Base-by-base conservation (phyloP, 2,888 invertebrate genomes). In the Venustoraphidia nigricollis region DNA sequence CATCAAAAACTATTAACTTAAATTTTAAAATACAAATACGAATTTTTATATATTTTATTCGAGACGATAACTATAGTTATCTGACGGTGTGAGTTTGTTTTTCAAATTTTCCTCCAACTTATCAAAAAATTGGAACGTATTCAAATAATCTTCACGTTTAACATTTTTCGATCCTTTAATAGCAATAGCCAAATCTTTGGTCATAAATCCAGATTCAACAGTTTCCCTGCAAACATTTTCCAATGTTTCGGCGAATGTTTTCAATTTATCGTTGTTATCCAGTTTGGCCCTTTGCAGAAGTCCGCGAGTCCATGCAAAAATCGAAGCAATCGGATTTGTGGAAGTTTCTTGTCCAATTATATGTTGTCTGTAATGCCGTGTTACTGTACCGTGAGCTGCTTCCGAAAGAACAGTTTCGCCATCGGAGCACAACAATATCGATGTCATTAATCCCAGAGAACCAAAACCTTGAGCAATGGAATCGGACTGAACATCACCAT, bases 401-500 rank as follows among this genome's bases (percentile, higher is more conserved):
- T 98, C 97, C 1, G 96, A 85, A 67, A 97, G 97, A 1, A 97
- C 88, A 1, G 97, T 98, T 65, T 91, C 93, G 34, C 97, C 97
- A 71, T 98, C 97, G 6, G 97, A 96, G 62, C 94, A 95, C 48
- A 97, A 68, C 40, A 98, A 73, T 2, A 98, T 96, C 10, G 94
- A 95, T 1, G 97, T 98, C 98, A 98, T 98, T 56, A 98, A 75
- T 55, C 97, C 97, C 50, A 97, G 72, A 1, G 95, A 96, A 10
- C 97, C 91, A 58, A 84, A 91, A 36, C 95, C 96, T 70, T 98
- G 97, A 51, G 97, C 97, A 35, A 98, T 91, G 1, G 94, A 90
- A 67, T 98, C 97, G 0, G 94, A 95, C 67, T 98, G 97, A 0
- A 98, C 97, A 68, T 98, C 97, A 39, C 97, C 97, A 62, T 98